phyloP scores from a whole-genome alignment of 1,140 invertebrate species.

The Holotrichia oblita region DNA sequence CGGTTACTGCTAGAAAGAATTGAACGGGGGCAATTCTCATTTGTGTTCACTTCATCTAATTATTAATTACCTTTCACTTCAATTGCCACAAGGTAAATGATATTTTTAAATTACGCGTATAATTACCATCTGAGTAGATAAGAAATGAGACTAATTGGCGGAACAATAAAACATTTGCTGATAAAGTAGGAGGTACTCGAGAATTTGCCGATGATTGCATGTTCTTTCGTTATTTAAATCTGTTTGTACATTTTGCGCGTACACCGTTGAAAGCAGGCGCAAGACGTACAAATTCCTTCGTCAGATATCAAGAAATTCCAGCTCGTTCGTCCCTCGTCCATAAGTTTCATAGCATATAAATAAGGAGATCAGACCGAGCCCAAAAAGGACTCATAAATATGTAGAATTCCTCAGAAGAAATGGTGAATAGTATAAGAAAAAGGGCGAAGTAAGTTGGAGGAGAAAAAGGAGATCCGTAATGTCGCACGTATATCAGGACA shows the following conservation, averaged over 20 bases:
- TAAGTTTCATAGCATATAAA: slow-evolving; percentile 42
- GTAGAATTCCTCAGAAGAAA: slow-evolving; percentile 41
- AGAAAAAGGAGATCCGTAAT: slow-evolving; percentile 31
- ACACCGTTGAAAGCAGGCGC: not conserved
- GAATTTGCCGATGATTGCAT: not conserved
- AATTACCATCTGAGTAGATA: not conserved
- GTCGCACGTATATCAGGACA: slow-evolving; percentile 30
- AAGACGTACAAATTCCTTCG: not conserved
- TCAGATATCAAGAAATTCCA: slow-evolving; percentile 12
- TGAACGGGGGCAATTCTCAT: too few relatives aligned
- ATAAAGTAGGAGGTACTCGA: not conserved
- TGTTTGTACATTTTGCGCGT: not conserved
- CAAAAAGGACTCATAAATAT: slow-evolving; percentile 42
- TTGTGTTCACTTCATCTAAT: not conserved
- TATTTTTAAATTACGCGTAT: not conserved
- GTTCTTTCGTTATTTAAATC: not conserved
- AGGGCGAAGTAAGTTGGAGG: slow-evolving; percentile 5
- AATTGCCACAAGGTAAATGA: not conserved
- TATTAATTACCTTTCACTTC: not conserved
- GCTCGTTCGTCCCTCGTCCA: not conserved
- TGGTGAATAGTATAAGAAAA: slow-evolving; percentile 26
- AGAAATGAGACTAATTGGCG: not conserved
- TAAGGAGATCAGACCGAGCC: slow-evolving; percentile 41
- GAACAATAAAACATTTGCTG: not conserved
- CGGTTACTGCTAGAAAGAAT: too few relatives aligned